Conservation (phyloP, 2,797 vertebrate species). For the Eptatretus atami region DNA sequence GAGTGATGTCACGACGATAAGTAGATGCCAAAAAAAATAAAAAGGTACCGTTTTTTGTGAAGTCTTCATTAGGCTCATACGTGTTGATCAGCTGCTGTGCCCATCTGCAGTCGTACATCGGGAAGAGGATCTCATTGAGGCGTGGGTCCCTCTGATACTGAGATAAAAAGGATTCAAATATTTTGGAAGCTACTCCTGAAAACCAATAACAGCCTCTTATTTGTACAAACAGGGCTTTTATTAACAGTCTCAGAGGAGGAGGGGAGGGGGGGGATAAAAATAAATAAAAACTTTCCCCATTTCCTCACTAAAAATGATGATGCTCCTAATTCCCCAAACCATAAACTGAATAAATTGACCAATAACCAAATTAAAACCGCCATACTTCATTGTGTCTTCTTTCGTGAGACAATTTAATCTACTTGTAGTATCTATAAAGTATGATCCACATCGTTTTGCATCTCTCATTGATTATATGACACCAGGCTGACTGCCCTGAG, state of each 20-base stretch:
- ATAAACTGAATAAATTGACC: no score
- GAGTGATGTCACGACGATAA: constrained; percentile 1
- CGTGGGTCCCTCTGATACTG: constrained; percentile 87
- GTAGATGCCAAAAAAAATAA: neutral
- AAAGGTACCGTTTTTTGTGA: constrained; percentile 49
- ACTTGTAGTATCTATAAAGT: no score
- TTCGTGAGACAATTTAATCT: no score
- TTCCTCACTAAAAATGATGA: no score
- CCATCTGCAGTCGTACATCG: constrained; percentile 82
- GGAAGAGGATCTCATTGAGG: constrained; percentile 93
- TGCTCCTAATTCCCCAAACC: no score
- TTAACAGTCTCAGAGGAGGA: no score
- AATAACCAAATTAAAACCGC: no score
- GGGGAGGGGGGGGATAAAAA: neutral
- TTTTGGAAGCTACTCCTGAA: constrained; percentile 7
- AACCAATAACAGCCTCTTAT: neutral
- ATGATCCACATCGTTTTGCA: no score
- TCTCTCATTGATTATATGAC: no score
- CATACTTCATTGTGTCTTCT: no score
- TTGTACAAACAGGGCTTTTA: no score
- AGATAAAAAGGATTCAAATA: constrained; percentile 12
- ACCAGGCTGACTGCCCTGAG: no score
- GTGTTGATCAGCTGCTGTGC: constrained; percentile 82
- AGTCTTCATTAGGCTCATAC: constrained; percentile 50
- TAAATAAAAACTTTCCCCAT: neutral